A percentile compares a stretch with the other conserved stretches of the same genome.
Conservation (phyloP, 2,113 vertebrate species). For the Bubo blakistoni region DNA sequence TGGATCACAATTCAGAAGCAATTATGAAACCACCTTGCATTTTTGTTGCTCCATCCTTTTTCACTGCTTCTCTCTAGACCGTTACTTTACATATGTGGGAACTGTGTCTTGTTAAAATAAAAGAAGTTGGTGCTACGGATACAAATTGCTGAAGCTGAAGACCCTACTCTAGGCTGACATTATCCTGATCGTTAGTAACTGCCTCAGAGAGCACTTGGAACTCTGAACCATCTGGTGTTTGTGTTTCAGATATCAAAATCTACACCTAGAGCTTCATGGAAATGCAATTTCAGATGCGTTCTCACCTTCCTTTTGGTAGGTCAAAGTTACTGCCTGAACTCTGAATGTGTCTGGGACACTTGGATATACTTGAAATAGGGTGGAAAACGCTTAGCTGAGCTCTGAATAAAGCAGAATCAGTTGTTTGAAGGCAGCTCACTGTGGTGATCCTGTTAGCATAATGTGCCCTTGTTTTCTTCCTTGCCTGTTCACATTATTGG, state of each 20-base stretch:
- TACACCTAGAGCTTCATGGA: not conserved
- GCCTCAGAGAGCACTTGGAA: not conserved
- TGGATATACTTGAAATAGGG: not conserved
- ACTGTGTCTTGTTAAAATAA: not conserved
- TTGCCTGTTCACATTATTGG: not conserved
- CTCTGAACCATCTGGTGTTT: not conserved
- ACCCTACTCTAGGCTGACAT: not conserved
- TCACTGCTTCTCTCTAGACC: not conserved
- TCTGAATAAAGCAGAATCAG: not conserved
- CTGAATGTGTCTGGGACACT: not conserved
- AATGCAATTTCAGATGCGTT: not conserved
- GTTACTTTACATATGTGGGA: not conserved
- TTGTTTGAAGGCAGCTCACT: not conserved
- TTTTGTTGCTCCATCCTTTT: not conserved
- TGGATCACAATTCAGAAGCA: not conserved
- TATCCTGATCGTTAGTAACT: not conserved
- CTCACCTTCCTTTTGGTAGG: not conserved
- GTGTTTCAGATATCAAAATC: not conserved
- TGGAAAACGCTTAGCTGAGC: not conserved
- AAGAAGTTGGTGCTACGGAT: not conserved
- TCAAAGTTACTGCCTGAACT: not conserved
- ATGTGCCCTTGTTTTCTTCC: not conserved
- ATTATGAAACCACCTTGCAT: not conserved
- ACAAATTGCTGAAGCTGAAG: not conserved
- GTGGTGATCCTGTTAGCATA: not conserved